Conservation (phyloP, 2,888 invertebrate species). For the Seira ritae region DNA sequence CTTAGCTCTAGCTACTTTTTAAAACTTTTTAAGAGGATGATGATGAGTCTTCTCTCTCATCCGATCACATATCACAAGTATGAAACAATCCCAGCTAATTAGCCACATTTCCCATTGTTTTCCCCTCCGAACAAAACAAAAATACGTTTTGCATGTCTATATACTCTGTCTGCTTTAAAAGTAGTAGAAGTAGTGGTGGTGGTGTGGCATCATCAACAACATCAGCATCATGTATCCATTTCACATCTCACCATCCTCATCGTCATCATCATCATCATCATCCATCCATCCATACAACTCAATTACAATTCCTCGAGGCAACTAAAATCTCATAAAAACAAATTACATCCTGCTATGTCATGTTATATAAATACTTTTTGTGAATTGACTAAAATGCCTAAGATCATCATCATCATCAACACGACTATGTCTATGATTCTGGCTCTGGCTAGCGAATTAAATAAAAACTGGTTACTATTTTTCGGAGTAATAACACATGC, state of each 20-base stretch:
- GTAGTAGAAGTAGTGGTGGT: too few relatives aligned
- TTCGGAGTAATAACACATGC: not conserved
- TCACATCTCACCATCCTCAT: constrained; percentile 13
- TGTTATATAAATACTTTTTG: constrained; percentile 41
- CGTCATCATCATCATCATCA: too few relatives aligned
- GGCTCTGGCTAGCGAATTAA: not conserved
- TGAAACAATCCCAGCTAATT: constrained; percentile 58
- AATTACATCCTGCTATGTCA: constrained; percentile 54
- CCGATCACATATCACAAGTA: constrained; percentile 50
- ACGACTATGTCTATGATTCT: too few relatives aligned
- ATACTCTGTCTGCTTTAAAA: too few relatives aligned
- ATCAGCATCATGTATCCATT: constrained; percentile 40
- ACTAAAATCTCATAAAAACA: constrained; percentile 64
- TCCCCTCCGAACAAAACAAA: constrained; percentile 6
- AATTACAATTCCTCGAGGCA: constrained; percentile 64
- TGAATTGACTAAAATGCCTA: constrained; percentile 9
- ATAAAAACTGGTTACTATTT: not conserved
- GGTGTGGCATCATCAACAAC: constrained; percentile 35
- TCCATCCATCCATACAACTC: constrained; percentile 50
- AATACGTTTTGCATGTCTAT: not conserved
- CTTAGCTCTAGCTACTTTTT: not conserved
- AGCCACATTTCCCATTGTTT: constrained; percentile 63
- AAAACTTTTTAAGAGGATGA: constrained; percentile 36
- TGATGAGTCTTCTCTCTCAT: constrained; percentile 50
- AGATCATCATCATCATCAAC: too few relatives aligned